Percentiles rank a stretch among this genome's conserved stretches.
These are phyloP conservation scores for Magallana ariakensis DNA, from an alignment of 1,140 invertebrate species.

Conservation along the genomic window DNA sequence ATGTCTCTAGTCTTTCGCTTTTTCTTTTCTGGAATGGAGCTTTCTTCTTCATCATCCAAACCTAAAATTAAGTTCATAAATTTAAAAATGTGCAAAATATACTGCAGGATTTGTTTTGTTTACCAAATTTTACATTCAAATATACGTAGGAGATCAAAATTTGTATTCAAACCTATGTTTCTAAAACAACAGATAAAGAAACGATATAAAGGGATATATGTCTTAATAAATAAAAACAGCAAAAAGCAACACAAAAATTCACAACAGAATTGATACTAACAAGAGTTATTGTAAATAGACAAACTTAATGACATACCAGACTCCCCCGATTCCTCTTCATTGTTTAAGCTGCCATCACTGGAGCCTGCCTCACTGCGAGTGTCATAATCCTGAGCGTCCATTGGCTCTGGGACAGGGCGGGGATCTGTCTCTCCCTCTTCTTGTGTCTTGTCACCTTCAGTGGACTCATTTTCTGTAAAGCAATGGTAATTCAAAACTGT, in stretches of 20 bases:
- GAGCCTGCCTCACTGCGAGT: constrained; percentile 75
- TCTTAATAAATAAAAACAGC: no score
- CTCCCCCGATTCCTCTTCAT: constrained; percentile 46
- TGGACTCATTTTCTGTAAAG: constrained; percentile 61
- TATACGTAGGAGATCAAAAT: no score
- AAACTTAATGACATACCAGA: constrained; percentile 29
- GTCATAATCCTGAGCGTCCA: constrained; percentile 70
- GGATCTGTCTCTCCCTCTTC: constrained; percentile 31
- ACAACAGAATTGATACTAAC: no score
- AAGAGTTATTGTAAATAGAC: no score
- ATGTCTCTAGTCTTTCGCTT: constrained; percentile 71
- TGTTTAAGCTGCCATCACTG: constrained; percentile 56
- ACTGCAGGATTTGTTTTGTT: no score
- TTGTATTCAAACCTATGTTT: no score
- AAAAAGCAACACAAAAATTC: no score
- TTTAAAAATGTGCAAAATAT: not conserved
- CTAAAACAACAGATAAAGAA: no score
- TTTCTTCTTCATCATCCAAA: constrained; percentile 58
- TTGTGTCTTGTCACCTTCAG: constrained; percentile 35
- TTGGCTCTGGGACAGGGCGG: constrained; percentile 18
- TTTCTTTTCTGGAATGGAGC: constrained; percentile 55
- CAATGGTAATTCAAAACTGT: constrained; percentile 32
- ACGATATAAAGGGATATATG: no score
- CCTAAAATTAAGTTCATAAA: constrained; percentile 38
- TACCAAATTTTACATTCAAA: no score